phyloP scores from a whole-genome alignment of 2,888 invertebrate species.

The Leucoma salicis region DNA sequence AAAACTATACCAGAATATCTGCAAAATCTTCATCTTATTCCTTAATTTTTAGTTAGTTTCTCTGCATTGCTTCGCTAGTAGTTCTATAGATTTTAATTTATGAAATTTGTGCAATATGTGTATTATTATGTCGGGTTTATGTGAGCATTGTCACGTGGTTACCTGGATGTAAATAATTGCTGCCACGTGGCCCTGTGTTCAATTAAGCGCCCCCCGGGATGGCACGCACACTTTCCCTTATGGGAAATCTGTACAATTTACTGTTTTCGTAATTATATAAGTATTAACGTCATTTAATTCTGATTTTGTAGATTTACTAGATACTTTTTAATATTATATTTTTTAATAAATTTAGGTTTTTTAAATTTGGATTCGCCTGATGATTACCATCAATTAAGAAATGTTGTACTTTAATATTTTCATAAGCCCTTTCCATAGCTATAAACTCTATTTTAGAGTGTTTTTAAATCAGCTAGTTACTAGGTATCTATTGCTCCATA shows the following conservation, averaged over 20 bases:
- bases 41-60: constrained; percentile 77
- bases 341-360: neutral
- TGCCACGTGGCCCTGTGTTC: constrained; percentile 69
- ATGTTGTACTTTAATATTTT: neutral
- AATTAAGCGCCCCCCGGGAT: constrained; percentile 66
- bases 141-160: constrained; percentile 58
- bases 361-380: neutral
- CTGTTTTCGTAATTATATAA: neutral
- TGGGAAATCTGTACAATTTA: constrained; percentile 49
- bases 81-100: constrained; percentile 36
- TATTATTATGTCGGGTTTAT: constrained; percentile 3
- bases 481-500: constrained; percentile 33
- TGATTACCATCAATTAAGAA: neutral
- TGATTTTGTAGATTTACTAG: too few relatives aligned
- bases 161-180: constrained; percentile 77
- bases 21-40: constrained; percentile 76
- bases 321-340: too few relatives aligned
- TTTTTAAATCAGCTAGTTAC: too few relatives aligned
- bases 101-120: constrained; percentile 29
- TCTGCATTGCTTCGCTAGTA: constrained; percentile 71
- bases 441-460: too few relatives aligned
- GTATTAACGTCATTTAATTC: neutral
- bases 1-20: constrained; percentile 74
- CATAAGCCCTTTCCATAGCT: too few relatives aligned
- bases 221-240: constrained; percentile 57